Base-by-base conservation (phyloP, 1,140 invertebrate genomes). In the Apis florea region DNA sequence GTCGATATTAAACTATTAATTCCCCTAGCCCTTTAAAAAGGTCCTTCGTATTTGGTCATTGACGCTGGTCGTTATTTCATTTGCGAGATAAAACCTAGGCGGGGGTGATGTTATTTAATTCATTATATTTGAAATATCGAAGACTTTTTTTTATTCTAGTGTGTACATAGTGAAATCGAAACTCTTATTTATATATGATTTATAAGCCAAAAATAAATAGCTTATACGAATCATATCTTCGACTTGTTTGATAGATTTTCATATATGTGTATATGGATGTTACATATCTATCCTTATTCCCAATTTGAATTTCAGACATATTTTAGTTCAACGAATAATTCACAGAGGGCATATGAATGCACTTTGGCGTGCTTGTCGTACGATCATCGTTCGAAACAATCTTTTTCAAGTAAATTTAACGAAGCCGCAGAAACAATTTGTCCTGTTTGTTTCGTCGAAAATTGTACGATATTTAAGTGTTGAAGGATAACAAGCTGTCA, bases 401-500 rank as follows among this genome's bases (percentile, higher is more conserved):
- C 31, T 0, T 66, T 21, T 0, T 67, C 64, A 5, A 67, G 73
- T 73, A 85, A 73, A 77, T 77, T 85, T 78, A 78, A 70, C 31
- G 64, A 83, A 85, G 79, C 26, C 31, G 40, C 19, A n/a, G n/a
- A 75, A 79, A 59, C 64, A 79, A 84, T 85, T 53, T 56, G 56
- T 64, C 47, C 19, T 49, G 17, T 51, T 73, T 73, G 69, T 73
- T 56, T 61, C 58, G 56, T 56, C 54, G 77, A 83, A 61, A 80
- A 88, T 88, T 80, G 77, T 83, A 79, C 40, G 19, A 54, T 64
- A 40, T 75, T 72, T 58, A 47, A 24, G 51, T 49, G 31, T 59
- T 53, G 66, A 26, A 63, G 83, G 83, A 83, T 88, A 88, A 88
- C 73, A 85, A 76, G 56, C 80, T 88, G 80, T 83, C 83, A 88